phyloP scores from a whole-genome alignment of 1,140 invertebrate genomes.

The Sycophila sp. region DNA sequence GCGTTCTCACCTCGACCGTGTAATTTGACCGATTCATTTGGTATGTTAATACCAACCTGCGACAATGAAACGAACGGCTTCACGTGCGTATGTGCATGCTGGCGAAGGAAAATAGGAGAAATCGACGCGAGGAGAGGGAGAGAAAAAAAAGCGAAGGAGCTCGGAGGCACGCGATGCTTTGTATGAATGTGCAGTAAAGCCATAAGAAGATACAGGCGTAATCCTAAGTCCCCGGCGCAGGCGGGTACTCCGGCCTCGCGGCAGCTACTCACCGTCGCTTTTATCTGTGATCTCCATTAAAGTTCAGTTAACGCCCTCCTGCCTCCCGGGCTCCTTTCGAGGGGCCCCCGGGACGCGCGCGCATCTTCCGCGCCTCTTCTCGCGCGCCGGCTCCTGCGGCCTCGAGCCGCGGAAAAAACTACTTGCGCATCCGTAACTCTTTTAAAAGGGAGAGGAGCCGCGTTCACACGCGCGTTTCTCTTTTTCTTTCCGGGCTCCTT shows the following conservation, averaged over 20 bases:
- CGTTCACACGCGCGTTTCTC: not conserved
- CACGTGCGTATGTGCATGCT: too few relatives aligned
- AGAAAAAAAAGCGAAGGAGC: too few relatives aligned
- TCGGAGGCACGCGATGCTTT: too few relatives aligned
- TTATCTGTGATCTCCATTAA: conserved; percentile 67
- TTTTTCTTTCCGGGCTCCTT: not conserved
- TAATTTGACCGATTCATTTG: too few relatives aligned
- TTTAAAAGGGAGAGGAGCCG: conserved; percentile 7
- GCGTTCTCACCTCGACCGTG: too few relatives aligned
- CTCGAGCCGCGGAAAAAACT: too few relatives aligned
- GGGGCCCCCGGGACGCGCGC: conserved; percentile 10
- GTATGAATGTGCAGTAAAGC: not conserved
- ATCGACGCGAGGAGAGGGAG: too few relatives aligned
- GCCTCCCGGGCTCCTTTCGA: conserved; percentile 38
- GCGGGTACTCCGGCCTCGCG: conserved; percentile 38
- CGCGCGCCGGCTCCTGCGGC: not conserved
- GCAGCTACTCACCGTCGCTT: too few relatives aligned
- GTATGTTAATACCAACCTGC: too few relatives aligned
- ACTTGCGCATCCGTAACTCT: conserved; percentile 33
- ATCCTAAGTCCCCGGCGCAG: conserved; percentile 61
- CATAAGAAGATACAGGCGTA: conserved; percentile 57
- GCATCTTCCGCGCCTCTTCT: not conserved
- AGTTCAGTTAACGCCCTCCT: conserved; percentile 66
- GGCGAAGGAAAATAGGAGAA: too few relatives aligned
- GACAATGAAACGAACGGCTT: too few relatives aligned